Conservation (phyloP, 2,888 invertebrate genomes). For the Argyresthia goedartella region DNA sequence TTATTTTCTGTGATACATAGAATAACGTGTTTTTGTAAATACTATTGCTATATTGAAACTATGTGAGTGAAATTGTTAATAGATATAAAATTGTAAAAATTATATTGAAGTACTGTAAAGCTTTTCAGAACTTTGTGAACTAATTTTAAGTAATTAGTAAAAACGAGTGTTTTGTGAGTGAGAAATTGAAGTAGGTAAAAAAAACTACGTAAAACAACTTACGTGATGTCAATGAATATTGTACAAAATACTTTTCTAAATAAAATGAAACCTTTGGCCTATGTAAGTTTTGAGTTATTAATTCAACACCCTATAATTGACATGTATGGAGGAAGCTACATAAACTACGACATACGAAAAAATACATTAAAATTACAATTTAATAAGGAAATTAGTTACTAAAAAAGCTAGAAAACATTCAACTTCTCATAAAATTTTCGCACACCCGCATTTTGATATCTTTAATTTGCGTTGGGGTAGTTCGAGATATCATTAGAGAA, state of each 20-base stretch:
- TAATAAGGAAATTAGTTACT: too few species aligned
- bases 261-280: conserved; percentile 67
- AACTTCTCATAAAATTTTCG: too few species aligned
- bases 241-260: conserved; percentile 68
- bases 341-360: too few species aligned
- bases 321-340: not conserved
- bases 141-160: conserved; percentile 4
- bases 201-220: not conserved
- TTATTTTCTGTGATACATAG: conserved; percentile 70
- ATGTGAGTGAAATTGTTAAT: conserved; percentile 40
- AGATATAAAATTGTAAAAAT: conserved; percentile 8
- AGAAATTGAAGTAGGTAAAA: conserved; percentile 14
- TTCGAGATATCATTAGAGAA: too few species aligned
- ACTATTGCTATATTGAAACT: conserved; percentile 26
- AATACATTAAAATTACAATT: too few species aligned
- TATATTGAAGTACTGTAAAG: conserved; percentile 27
- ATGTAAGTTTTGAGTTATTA: conserved; percentile 36
- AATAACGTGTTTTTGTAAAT: conserved; percentile 59
- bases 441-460: too few species aligned
- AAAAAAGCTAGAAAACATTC: too few species aligned
- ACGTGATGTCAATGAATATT: conserved; percentile 19
- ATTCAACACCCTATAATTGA: conserved; percentile 10
- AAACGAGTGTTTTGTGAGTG: conserved; percentile 35
- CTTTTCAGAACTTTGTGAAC: conserved; percentile 43
- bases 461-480: too few species aligned